Base-by-base conservation (phyloP, 2,113 vertebrate species). In the Rynchops niger region DNA sequence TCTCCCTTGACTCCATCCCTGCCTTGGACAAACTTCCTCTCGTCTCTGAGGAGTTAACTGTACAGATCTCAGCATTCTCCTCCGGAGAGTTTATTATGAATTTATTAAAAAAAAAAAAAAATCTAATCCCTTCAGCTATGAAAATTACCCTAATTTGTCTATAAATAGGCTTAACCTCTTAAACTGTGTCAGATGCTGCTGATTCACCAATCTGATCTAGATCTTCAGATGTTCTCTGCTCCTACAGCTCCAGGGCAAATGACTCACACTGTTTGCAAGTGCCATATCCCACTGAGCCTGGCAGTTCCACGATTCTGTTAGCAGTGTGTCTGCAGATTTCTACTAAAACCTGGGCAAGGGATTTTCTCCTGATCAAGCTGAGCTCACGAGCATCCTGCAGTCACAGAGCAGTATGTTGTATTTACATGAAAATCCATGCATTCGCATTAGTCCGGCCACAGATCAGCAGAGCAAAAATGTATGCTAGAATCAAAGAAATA, bases 161-260 rank as follows among this genome's bases (percentile, higher is more conserved):
- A 91, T 90, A 96, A 96, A 95, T 92, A 96, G 85, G 88, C 87
- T 96, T 95, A 96, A 96, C 95, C 95, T 93, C 91, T 95, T 95
- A 95, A 96, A 94, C 91, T 85, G 70, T 95, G 92, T 95, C 95
- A 95, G 86, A 92, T 95, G 91, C 65, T 95, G 86, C 93, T 91
- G 89, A 90, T 95, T 97, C 93, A 95, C 81, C 81, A 77, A 53
- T 85, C 86, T 91, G 78, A 94, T 93, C 73, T 80, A 73, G 91
- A 82, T 89, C 91, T 93, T 94, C 61, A 93, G 86, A 92, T 89
- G 61, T 77, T 86, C 76, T 72, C 53, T 94, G 78, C 66, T 95
- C 50, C 89, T 91, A 40, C 70, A 84, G 78, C 94, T 96, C 49
- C 83, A 77, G 86, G 86, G 83, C 74, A 85, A 82, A 82, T 93